Percentiles rank a stretch among this genome's conserved stretches.
phyloP scores from a whole-genome alignment of 2,113 vertebrate species.

The Chloebia gouldiae region DNA sequence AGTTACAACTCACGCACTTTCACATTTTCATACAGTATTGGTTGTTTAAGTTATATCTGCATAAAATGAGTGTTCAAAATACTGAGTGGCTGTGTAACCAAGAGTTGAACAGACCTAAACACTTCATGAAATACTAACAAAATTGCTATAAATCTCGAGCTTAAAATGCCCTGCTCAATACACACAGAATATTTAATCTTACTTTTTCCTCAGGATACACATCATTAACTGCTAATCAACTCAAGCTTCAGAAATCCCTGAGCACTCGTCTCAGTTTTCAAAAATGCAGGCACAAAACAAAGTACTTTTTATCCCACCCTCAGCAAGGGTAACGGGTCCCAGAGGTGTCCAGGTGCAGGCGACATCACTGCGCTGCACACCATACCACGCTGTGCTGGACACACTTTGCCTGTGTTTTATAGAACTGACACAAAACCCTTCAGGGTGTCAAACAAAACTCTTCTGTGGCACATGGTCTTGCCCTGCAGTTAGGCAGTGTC shows the following conservation, averaged over 20 bases:
- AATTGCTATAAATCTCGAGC: slow-evolving; percentile 63
- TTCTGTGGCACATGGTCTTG: not conserved
- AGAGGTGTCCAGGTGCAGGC: slow-evolving; percentile 68
- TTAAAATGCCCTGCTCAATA: slow-evolving; percentile 67
- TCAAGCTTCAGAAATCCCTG: slow-evolving; percentile 73
- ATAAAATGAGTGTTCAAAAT: slow-evolving; percentile 60
- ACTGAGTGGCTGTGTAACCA: slow-evolving; percentile 16
- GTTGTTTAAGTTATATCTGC: slow-evolving; percentile 51
- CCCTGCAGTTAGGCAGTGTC: not conserved
- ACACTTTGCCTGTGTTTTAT: slow-evolving; percentile 18
- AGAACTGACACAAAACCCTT: slow-evolving; percentile 26
- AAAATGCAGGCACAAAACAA: slow-evolving; percentile 70
- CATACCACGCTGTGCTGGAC: not conserved
- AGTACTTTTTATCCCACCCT: slow-evolving; percentile 60
- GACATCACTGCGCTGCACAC: slow-evolving; percentile 8
- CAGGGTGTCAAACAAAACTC: slow-evolving; percentile 22
- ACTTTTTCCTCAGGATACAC: slow-evolving; percentile 75
- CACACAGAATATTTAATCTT: slow-evolving; percentile 66
- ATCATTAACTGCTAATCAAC: slow-evolving; percentile 79
- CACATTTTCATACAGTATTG: not conserved
- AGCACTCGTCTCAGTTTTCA: slow-evolving; percentile 70
- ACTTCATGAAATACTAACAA: slow-evolving; percentile 58
- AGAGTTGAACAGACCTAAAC: slow-evolving; percentile 46
- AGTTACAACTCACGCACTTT: not conserved
- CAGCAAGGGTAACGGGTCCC: slow-evolving; percentile 58